Conservation (phyloP, 2,888 invertebrate species). For the Sphinx pinastri region DNA sequence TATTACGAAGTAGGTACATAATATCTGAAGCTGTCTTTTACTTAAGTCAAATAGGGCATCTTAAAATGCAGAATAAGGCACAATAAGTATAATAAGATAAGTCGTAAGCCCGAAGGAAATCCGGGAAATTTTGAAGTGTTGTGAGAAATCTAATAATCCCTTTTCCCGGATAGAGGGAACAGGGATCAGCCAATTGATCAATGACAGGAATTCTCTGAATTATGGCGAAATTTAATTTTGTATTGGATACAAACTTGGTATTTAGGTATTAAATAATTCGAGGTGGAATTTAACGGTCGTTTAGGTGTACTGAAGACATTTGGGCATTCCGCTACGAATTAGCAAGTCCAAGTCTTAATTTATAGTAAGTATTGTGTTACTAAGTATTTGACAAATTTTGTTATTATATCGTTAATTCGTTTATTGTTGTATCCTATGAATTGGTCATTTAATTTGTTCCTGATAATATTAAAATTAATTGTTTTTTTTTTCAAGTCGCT, state of each 20-base stretch:
- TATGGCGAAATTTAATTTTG: conserved; percentile 53
- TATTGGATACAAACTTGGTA: conserved; percentile 36
- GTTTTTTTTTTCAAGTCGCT: too few relatives aligned
- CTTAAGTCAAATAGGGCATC: not conserved
- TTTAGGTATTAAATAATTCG: conserved; percentile 40
- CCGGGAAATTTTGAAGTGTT: conserved; percentile 52
- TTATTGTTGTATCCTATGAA: not conserved
- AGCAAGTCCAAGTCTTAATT: too few relatives aligned
- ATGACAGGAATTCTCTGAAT: conserved; percentile 56
- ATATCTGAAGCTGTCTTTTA: not conserved
- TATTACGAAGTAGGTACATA: too few relatives aligned
- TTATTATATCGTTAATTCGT: too few relatives aligned
- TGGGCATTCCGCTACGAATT: not conserved
- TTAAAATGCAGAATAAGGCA: conserved; percentile 14
- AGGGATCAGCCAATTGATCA: conserved; percentile 62
- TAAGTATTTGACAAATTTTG: too few relatives aligned
- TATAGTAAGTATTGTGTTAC: too few relatives aligned
- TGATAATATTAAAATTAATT: too few relatives aligned
- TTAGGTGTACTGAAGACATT: too few relatives aligned
- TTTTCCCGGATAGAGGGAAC: conserved; percentile 42
- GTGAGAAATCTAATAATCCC: conserved; percentile 62
- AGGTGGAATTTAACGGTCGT: conserved; percentile 24
- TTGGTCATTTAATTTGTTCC: too few relatives aligned
- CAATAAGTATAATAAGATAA: conserved; percentile 25
- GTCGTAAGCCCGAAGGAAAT: conserved; percentile 37